Percentiles rank a stretch among this genome's conserved stretches.
Conservation (phyloP, 1,140 invertebrate genomes). For the Bactericera cockerelli region DNA sequence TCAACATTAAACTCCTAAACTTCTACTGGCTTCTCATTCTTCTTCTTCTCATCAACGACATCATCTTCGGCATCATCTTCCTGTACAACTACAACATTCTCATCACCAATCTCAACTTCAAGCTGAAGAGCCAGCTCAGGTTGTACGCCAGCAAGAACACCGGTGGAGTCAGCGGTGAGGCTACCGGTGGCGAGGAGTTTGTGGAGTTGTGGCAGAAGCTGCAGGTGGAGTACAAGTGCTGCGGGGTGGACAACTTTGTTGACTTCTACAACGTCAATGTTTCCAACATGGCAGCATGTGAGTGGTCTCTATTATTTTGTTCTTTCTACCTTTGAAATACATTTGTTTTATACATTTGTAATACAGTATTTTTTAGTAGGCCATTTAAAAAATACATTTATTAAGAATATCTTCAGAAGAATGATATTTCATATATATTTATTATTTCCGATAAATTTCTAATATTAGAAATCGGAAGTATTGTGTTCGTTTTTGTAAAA, state of each 20-base stretch:
- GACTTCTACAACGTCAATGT: slow-evolving; percentile 36
- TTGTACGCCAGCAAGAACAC: background rate
- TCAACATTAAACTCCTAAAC: slow-evolving; percentile 64
- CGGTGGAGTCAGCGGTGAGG: too few species aligned
- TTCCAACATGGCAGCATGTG: background rate
- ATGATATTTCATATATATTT: too few species aligned
- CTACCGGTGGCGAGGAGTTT: slow-evolving; percentile 36
- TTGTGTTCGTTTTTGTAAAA: too few species aligned
- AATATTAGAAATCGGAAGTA: too few species aligned
- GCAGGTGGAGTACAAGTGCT: slow-evolving; percentile 58
- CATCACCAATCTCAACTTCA: slow-evolving; percentile 48
- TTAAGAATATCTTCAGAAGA: too few species aligned
- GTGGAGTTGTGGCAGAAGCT: slow-evolving; percentile 64
- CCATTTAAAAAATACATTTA: too few species aligned
- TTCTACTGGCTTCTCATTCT: slow-evolving; percentile 70
- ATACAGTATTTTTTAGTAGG: too few species aligned
- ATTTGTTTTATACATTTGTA: too few species aligned
- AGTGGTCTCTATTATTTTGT: background rate
- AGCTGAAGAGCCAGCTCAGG: slow-evolving; percentile 37
- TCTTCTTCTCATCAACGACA: slow-evolving; percentile 63
- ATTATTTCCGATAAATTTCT: too few species aligned
- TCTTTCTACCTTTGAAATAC: too few species aligned
- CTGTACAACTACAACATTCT: slow-evolving; percentile 64
- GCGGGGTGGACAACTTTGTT: slow-evolving; percentile 51
- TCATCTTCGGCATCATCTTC: slow-evolving; percentile 72